phyloP scores from a whole-genome alignment of 2,113 vertebrate genomes.

The Takifugu flavidus region DNA sequence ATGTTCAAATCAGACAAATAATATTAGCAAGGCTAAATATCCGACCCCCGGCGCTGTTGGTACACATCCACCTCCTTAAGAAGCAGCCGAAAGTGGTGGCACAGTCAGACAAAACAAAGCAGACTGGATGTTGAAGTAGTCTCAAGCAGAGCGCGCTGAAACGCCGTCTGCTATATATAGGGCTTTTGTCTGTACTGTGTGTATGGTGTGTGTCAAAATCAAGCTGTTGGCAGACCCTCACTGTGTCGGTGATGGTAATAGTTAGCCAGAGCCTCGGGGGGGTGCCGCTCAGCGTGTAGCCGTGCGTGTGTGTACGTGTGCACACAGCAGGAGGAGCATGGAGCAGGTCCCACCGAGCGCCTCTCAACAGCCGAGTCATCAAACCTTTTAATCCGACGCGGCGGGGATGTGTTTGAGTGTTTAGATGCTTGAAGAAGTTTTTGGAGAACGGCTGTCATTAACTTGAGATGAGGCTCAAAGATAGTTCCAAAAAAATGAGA shows the following conservation, averaged over 20 bases:
- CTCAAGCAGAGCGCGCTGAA: constrained; percentile 29
- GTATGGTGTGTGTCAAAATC: constrained; percentile 51
- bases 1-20: too few relatives aligned
- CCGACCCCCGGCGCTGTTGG: too few relatives aligned
- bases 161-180: constrained; percentile 16
- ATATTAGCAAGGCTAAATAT: too few relatives aligned
- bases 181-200: constrained; percentile 21
- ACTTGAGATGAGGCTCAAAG: constrained; percentile 5
- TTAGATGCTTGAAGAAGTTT: constrained; percentile 25
- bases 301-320: constrained; percentile 18
- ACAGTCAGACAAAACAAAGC: not conserved
- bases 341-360: constrained; percentile 47
- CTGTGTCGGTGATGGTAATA: constrained; percentile 66
- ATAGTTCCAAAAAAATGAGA: constrained; percentile 4
- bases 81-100: not conserved
- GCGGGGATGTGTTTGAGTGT: constrained; percentile 41
- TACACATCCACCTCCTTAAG: too few relatives aligned
- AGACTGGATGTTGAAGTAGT: constrained; percentile 25
- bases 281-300: constrained; percentile 54
- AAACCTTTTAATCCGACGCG: constrained; percentile 65
- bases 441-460: constrained; percentile 18
- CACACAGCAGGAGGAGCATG: constrained; percentile 53
- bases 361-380: constrained; percentile 68
- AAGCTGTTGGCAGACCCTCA: constrained; percentile 54
- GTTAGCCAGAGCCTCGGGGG: constrained; percentile 62